These are phyloP conservation scores for Erebia ligea DNA, from an alignment of 2,888 invertebrate species.

Conservation along the genomic window DNA sequence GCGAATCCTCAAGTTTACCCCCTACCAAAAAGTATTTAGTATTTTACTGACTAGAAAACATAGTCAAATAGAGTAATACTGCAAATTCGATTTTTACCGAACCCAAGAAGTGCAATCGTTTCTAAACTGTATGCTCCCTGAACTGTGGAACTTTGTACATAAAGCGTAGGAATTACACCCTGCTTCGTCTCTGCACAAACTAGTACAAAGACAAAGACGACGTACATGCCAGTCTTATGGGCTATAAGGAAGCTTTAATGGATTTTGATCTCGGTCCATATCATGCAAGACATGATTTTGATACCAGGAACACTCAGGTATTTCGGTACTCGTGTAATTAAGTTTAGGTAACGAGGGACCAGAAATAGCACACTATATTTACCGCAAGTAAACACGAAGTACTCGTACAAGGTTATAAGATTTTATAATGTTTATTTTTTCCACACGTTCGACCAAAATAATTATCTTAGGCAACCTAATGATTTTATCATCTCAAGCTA, in stretches of 20 bases:
- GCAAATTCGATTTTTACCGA: neutral
- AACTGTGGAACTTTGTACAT: slow-evolving; percentile 31
- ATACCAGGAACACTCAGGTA: neutral
- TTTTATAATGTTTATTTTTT: too few relatives aligned
- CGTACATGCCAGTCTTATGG: neutral
- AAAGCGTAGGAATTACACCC: slow-evolving; percentile 39
- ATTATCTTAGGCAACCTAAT: too few relatives aligned
- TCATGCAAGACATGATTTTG: neutral
- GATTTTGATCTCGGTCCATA: neutral
- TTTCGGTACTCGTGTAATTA: neutral
- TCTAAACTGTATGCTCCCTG: neutral
- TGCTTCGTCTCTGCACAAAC: slow-evolving; percentile 22
- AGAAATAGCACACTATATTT: neutral
- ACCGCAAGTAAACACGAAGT: too few relatives aligned
- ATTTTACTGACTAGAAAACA: too few relatives aligned
- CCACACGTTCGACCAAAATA: too few relatives aligned
- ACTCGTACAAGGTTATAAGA: too few relatives aligned
- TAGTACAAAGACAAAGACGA: slow-evolving; percentile 29
- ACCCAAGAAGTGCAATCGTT: neutral
- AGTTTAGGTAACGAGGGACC: neutral
- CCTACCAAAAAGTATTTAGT: too few relatives aligned
- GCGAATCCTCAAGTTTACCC: too few relatives aligned
- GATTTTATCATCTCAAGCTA: too few relatives aligned
- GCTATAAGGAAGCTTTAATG: neutral
- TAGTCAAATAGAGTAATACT: too few relatives aligned